phyloP scores from a whole-genome alignment of 2,797 vertebrate genomes.

The Gephyroberyx darwinii region DNA sequence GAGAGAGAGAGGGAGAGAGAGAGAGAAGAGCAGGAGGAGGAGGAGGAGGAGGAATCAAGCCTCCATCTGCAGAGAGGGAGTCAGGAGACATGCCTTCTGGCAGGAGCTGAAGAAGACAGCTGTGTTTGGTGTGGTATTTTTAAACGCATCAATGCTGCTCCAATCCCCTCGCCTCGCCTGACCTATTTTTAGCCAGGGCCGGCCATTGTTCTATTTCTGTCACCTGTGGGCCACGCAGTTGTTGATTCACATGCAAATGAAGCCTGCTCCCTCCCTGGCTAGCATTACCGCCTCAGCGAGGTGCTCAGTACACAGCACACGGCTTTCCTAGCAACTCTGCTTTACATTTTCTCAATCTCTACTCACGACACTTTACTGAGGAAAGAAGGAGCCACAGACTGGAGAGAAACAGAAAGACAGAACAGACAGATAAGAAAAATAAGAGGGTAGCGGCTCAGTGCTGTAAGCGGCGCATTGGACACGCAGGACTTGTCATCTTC shows the following conservation, averaged over 20 bases:
- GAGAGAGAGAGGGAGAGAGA: slow-evolving; percentile 24
- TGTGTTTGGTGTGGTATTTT: slow-evolving; percentile 99
- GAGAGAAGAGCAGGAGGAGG: slow-evolving; percentile 20
- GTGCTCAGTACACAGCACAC: slow-evolving; percentile 68
- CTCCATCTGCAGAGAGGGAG: slow-evolving; percentile 79
- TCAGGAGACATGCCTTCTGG: slow-evolving; percentile 84
- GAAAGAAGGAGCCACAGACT: slow-evolving; percentile 44
- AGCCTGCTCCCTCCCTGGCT: slow-evolving; percentile 85
- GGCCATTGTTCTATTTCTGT: slow-evolving; percentile 99
- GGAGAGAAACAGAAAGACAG: slow-evolving; percentile 46
- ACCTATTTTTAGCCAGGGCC: slow-evolving; percentile 99
- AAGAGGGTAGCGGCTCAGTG: slow-evolving; percentile 51
- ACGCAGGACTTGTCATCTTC: slow-evolving; percentile 44
- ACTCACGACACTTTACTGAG: slow-evolving; percentile 67
- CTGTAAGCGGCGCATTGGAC: slow-evolving; percentile 8
- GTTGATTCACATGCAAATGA: slow-evolving; percentile 99
- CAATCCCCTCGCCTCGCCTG: slow-evolving; percentile 96
- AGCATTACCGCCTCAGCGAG: slow-evolving; percentile 78
- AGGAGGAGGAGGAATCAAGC: slow-evolving; percentile 49
- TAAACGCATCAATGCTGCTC: slow-evolving; percentile 99
- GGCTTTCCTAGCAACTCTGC: slow-evolving; percentile 70
- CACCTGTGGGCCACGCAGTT: slow-evolving; percentile 96
- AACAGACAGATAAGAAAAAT: slow-evolving; percentile 54
- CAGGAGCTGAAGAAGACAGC: slow-evolving; percentile 93
- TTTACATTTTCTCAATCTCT: slow-evolving; percentile 53